phyloP scores from a whole-genome alignment of 2,888 invertebrate genomes.

The Psylliodes chrysocephalus region DNA sequence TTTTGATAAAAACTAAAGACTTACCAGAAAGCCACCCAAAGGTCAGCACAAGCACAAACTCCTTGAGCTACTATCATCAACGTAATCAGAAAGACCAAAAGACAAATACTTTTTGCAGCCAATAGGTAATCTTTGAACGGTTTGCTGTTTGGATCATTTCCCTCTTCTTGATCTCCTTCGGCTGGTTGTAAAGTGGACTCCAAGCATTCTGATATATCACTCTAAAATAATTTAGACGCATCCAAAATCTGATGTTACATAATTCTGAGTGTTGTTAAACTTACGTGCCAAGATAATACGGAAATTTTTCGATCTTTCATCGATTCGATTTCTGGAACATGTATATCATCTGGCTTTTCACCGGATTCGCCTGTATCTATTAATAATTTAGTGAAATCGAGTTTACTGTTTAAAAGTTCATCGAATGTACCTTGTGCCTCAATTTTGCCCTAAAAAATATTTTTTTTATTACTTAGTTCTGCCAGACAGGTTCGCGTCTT shows the following conservation, averaged over 20 bases:
- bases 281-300: background rate
- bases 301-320: background rate
- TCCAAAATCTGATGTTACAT: no score
- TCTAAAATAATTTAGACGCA: conserved; percentile 8
- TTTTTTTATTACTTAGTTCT: background rate
- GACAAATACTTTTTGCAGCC: conserved; percentile 49
- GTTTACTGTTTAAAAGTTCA: conserved; percentile 39
- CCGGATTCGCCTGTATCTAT: conserved; percentile 34
- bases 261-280: no score
- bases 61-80: conserved; percentile 53
- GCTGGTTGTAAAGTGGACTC: background rate
- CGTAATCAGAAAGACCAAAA: conserved; percentile 43
- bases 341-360: conserved; percentile 6
- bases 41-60: conserved; percentile 55
- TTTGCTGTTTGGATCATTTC: conserved; percentile 35
- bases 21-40: conserved; percentile 59
- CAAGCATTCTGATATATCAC: conserved; percentile 12
- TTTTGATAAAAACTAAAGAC: no score
- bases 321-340: background rate
- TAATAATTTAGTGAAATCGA: conserved; percentile 47
- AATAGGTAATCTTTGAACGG: conserved; percentile 55
- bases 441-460: conserved; percentile 42
- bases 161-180: conserved; percentile 41
- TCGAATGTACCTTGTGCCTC: conserved; percentile 49
- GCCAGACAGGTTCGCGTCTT: no score